Base-by-base conservation (phyloP, 2,888 invertebrate species). In the Platypus cylindrus region DNA sequence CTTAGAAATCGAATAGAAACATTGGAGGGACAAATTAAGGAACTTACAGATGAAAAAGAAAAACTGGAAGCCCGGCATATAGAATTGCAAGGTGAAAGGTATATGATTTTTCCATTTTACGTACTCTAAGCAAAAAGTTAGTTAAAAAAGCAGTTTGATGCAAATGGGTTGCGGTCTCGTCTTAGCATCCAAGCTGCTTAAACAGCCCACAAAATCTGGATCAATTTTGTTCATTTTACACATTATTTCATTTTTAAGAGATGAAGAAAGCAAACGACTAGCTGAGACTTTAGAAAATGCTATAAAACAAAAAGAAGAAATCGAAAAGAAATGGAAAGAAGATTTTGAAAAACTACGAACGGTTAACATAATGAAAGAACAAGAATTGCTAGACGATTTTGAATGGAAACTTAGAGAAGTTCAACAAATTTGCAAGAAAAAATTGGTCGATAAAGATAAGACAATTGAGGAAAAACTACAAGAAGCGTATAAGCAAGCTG, bases 321-420 rank as follows among this genome's bases (percentile, higher is more conserved):
- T 71, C 33, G 70, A 73, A 49, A 60, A 62, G 24, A 70, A 70
- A 59, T 78, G 75, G 71, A 70, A 75, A 5, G 55, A 66, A 1
- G 78, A 78, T n/a, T 75, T 79, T 61, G 77, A 79, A 46, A 68
- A 72, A 8, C 65, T 78, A 23, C 62, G 78, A 2, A 74, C 75
- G 1, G 72, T 77, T 27, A 77, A 75, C 17, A 71, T 75, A 33
- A 70, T 78, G 32, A 66, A 80, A 31, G 83, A 84, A 31, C 80
- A 82, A 50, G 67, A 75, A 37, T 67, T 84, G 51, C 63, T 84
- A 46, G 75, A 76, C 3, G 84, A 85, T 63, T 84, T 83, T 60
- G 84, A 85, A 64, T 85, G 83, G 83, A 82, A 84, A 63, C 65
- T 83, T 55, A 59, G 84, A 23, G 79, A 82, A 56, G 70, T 83